Percentiles rank a stretch among this genome's conserved stretches.
phyloP scores from a whole-genome alignment of 2,888 invertebrate species.

The Aromia moschata region DNA sequence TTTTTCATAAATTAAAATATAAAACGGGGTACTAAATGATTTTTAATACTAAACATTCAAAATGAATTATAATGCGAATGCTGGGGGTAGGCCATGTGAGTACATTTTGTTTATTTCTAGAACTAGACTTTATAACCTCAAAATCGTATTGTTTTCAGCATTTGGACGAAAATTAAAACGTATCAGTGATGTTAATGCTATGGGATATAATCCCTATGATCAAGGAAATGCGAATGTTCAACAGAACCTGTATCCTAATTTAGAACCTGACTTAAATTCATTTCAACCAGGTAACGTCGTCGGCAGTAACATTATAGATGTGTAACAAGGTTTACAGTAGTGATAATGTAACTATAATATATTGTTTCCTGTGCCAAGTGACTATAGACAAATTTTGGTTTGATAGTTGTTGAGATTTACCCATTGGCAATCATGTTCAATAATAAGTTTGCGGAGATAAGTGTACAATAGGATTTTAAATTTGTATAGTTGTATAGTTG shows the following conservation, averaged over 20 bases:
- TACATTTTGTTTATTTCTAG: slow-evolving; percentile 34
- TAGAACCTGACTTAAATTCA: slow-evolving; percentile 36
- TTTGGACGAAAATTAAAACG: slow-evolving; percentile 70
- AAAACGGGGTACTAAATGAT: not conserved
- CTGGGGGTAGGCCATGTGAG: slow-evolving; percentile 58
- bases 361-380: too few relatives aligned
- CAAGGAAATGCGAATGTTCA: slow-evolving; percentile 36
- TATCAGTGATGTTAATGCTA: slow-evolving; percentile 74
- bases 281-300: slow-evolving; percentile 47
- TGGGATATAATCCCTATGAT: slow-evolving; percentile 66
- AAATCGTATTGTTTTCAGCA: slow-evolving; percentile 50
- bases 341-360: too few relatives aligned
- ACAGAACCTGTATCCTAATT: slow-evolving; percentile 48
- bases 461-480: too few relatives aligned
- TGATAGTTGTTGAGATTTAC: too few relatives aligned
- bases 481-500: too few relatives aligned
- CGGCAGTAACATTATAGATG: too few relatives aligned
- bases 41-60: slow-evolving; percentile 13
- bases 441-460: too few relatives aligned
- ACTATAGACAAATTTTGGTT: too few relatives aligned
- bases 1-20: not conserved
- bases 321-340: too few relatives aligned
- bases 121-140: slow-evolving; percentile 31
- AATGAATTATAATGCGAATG: slow-evolving; percentile 62
- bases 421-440: too few relatives aligned